Base-by-base conservation (phyloP, 2,888 invertebrate genomes). In the Sarcophaga rosellei region DNA sequence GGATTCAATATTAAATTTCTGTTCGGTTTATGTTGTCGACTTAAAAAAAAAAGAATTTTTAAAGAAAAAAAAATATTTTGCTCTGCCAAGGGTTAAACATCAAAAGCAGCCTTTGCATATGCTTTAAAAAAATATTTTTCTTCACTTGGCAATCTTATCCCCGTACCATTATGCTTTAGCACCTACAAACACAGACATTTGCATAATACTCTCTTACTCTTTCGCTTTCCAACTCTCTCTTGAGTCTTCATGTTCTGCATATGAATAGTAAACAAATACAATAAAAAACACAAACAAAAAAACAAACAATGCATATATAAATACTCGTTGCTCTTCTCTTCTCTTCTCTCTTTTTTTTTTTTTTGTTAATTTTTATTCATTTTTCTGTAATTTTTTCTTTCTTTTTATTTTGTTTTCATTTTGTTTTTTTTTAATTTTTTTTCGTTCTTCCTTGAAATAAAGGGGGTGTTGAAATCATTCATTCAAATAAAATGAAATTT, bases 381-480 rank as follows among this genome's bases (percentile, higher is more conserved):
- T 53, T 53, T 53, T 17, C 53, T 17, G 53, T 53, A 53, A 53
- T 53, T 44, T 68, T 68, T 68, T 17, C 17, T 44, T 17, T 53
- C 4, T 25, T 68, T 44, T 66, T 59, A 59, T 66, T 45, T 70
- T 65, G 65, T 76, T 15, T 35, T 47, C 47, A 47, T 44, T 66
- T 35, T 45, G 45, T 44, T 68, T 68, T 68, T 17, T 44, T 35
- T 17, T 47, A 11, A 15, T 61, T 44, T 66, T 59, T 66, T 59
- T 45, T 59, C 47, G 63, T 76, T 17, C 20, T 78, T 10, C 68
- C 35, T 59, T 63, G 6, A 75, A 69, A 75, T 65, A 59, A 63
- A 70, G 84, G 79, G 84, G 79, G 84, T 80, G 79, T 80, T 84
- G 57, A 72, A 84, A 61, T 84, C 70, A 75, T 76, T 84, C 79